Conservation (phyloP, 2,113 vertebrate species). For the Albula glossodonta region DNA sequence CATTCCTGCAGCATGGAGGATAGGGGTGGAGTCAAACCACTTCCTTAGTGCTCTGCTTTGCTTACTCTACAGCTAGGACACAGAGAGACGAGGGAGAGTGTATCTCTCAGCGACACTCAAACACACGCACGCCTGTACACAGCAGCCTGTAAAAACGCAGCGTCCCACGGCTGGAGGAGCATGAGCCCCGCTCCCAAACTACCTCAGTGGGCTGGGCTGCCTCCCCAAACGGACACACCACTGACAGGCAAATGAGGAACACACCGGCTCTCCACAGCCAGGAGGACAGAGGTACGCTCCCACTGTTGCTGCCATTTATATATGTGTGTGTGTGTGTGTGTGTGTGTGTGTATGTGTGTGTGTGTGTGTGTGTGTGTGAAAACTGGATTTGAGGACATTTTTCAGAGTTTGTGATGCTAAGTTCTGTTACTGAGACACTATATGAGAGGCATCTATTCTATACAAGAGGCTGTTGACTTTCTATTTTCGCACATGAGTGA, state of each 20-base stretch:
- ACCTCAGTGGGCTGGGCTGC: constrained; percentile 32
- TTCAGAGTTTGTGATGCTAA: neutral
- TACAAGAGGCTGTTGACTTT: neutral
- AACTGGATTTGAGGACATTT: no score
- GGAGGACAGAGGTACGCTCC: constrained; percentile 62
- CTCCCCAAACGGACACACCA: constrained; percentile 31
- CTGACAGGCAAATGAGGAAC: constrained; percentile 52
- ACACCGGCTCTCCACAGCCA: constrained; percentile 45
- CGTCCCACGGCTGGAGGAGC: constrained; percentile 17
- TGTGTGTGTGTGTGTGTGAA: no score
- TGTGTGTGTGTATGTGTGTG: no score
- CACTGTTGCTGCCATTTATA: neutral
- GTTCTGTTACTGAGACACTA: neutral
- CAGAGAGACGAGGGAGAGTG: neutral
- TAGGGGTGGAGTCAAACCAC: constrained; percentile 40
- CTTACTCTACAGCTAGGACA: neutral
- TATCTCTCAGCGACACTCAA: neutral
- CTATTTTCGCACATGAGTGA: neutral
- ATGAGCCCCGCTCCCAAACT: constrained; percentile 34
- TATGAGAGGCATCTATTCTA: neutral
- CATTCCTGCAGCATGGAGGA: constrained; percentile 19
- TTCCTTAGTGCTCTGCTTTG: constrained; percentile 23
- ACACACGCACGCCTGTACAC: neutral
- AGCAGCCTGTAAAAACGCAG: neutral
- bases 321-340: neutral